phyloP scores from a whole-genome alignment of 2,888 invertebrate species.

The Galeopsomyia nigrocyanea region DNA sequence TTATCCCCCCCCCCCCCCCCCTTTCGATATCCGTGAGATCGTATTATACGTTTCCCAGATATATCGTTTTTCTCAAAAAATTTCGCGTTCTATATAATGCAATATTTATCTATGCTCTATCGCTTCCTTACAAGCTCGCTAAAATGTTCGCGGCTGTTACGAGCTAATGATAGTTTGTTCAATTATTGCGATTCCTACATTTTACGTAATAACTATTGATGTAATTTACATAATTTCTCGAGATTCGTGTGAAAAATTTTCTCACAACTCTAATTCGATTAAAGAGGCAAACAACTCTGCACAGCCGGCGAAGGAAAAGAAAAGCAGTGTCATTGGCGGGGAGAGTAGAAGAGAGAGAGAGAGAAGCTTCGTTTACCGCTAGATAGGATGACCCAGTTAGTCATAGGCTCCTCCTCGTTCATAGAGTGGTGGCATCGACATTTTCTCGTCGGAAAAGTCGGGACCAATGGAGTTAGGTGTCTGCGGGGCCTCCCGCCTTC shows the following conservation, averaged over 20 bases:
- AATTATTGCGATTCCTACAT: no score
- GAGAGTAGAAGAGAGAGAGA: slow-evolving; percentile 49
- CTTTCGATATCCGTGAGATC: no score
- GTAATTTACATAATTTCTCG: no score
- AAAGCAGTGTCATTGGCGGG: not conserved
- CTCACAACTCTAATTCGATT: not conserved
- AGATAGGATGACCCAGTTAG: slow-evolving; percentile 67
- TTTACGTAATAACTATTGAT: no score
- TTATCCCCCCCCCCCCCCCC: no score
- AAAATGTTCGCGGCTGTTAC: no score
- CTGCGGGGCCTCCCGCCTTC: not conserved
- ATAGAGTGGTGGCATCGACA: slow-evolving; percentile 63
- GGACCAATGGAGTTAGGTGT: slow-evolving; percentile 14
- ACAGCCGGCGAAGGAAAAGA: not conserved
- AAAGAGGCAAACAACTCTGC: no score
- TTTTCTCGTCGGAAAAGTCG: slow-evolving; percentile 66
- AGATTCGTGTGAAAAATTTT: no score
- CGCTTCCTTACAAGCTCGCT: no score
- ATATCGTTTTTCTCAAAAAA: not conserved
- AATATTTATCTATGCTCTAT: no score
- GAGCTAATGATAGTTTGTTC: no score
- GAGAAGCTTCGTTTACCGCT: slow-evolving; percentile 57
- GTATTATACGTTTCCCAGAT: not conserved
- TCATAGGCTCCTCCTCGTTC: slow-evolving; percentile 65
- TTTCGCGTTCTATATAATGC: no score